Evolutionary conservation across 1,140 invertebrate genomes (phyloP).

Genomic region (Brachionus rubens): DNA sequence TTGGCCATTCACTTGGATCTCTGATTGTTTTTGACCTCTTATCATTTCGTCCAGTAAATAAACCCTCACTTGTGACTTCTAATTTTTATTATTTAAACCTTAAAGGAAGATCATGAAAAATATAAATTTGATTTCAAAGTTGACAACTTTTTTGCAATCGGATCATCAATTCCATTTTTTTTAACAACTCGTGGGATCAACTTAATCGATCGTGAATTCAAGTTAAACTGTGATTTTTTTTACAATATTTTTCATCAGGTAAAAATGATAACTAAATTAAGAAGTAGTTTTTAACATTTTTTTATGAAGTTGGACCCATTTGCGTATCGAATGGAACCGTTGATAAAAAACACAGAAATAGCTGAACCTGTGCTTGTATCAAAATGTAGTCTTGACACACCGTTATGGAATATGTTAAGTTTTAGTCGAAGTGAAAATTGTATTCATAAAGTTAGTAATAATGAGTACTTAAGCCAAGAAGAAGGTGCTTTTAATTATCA

Average conservation of each 20-base stretch:
- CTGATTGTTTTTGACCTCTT: conserved; percentile 12
- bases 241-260: conserved; percentile 21
- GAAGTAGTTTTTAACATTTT: background rate
- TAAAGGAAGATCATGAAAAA: background rate
- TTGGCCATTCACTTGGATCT: conserved; percentile 3
- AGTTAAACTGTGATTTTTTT: conserved; percentile 13
- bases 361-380: background rate
- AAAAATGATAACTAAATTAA: background rate
- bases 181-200: background rate
- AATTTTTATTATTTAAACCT: background rate
- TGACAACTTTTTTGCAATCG: conserved; percentile 14
- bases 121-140: conserved; percentile 9
- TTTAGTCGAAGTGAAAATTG: background rate
- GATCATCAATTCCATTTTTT: conserved; percentile 16
- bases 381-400: background rate
- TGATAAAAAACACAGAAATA: background rate
- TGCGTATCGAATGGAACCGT: conserved; percentile 14
- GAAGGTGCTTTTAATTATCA: background rate
- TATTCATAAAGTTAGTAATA: background rate
- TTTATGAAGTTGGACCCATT: conserved; percentile 5
- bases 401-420: background rate
- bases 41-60: background rate
- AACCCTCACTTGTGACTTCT: background rate
- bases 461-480: background rate
- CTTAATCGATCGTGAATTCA: background rate